A percentile compares a stretch with the other conserved stretches of the same genome.
phyloP scores from a whole-genome alignment of 2,113 vertebrate species.

The Chaenogobius annularis region DNA sequence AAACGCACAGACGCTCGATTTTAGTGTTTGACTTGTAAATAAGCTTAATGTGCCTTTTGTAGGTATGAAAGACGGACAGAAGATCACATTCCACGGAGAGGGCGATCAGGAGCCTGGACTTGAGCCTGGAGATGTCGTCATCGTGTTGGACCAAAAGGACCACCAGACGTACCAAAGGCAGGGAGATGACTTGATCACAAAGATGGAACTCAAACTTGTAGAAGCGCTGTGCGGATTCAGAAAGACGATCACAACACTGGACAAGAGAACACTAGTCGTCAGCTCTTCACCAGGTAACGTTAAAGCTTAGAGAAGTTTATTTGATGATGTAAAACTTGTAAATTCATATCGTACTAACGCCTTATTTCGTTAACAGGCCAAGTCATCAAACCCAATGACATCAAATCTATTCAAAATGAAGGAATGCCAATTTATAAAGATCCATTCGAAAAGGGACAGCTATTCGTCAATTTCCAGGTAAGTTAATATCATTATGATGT shows the following conservation, averaged over 20 bases:
- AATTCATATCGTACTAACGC: no score
- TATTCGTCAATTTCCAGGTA: conserved; percentile 89
- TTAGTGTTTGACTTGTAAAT: background rate
- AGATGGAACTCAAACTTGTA: conserved; percentile 87
- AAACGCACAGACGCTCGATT: no score
- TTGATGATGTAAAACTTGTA: background rate
- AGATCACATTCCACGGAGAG: conserved; percentile 91
- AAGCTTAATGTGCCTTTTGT: background rate
- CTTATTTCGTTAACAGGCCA: conserved; percentile 76
- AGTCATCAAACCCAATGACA: conserved; percentile 85
- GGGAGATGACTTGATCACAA: conserved; percentile 85
- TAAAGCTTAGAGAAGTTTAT: background rate
- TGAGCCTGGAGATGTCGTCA: conserved; percentile 93
- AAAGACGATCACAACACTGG: conserved; percentile 85
- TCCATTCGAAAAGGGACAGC: conserved; percentile 86
- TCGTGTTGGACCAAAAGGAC: conserved; percentile 92
- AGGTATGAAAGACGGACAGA: conserved; percentile 98
- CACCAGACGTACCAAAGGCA: conserved; percentile 86
- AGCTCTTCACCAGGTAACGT: conserved; percentile 81
- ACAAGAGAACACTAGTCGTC: conserved; percentile 85
- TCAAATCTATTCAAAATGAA: conserved; percentile 84
- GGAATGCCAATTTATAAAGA: conserved; percentile 91
- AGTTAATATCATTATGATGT: conserved; percentile 10
- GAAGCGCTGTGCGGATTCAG: conserved; percentile 94
- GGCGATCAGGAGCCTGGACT: conserved; percentile 96